Evolutionary conservation across 1,140 invertebrate genomes (phyloP), one percentile per base, ranked within the genome.

Genomic region (Pseudomyrmex concolor): DNA sequence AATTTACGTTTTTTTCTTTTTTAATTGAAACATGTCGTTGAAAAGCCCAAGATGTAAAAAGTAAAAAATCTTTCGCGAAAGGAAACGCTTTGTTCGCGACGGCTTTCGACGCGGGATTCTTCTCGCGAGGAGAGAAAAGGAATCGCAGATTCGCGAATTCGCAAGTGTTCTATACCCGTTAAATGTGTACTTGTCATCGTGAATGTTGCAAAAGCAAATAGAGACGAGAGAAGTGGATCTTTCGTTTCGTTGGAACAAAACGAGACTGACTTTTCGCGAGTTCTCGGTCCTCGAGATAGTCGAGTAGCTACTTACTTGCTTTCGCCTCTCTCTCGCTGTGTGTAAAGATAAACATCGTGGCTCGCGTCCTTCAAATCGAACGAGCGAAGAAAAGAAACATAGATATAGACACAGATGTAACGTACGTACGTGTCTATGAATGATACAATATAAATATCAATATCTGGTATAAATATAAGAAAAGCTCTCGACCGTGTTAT

Each of bases 271-370:
- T 67, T 63, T 34, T 48, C 34, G 43, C 15, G 34, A 2, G 12
- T 34, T 77, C 74, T n/a, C 74, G 13, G 54, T 45, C 25, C n/a
- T 17, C 15, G 51, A 76, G 45, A 25, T 76, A 9, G 43, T 34
- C 34, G 34, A 34, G 34, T 34, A 34, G 34, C 34, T 34, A 34
- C 34, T 34, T 34, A 55, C 19, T 50, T 25, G 13, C 15, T 62
- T 62, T 25, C 17, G 10, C 50, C 7, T 34, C 34, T 34, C 34
- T 59, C 19, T 1, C 12, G 10, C 55, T 62, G 55, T 9, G 34
- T 48, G 12, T 34, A 73, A 73, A 62, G 43, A 57, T 73, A 60
- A 73, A 73, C n/a, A 66, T 66, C 25, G 62, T 17, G 55, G 1
- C 34, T 34, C 34, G 34, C 34, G 34, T 34, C 34, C 34, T 34